Conservation (phyloP, 2,888 invertebrate species). For the Artemia sinica region DNA sequence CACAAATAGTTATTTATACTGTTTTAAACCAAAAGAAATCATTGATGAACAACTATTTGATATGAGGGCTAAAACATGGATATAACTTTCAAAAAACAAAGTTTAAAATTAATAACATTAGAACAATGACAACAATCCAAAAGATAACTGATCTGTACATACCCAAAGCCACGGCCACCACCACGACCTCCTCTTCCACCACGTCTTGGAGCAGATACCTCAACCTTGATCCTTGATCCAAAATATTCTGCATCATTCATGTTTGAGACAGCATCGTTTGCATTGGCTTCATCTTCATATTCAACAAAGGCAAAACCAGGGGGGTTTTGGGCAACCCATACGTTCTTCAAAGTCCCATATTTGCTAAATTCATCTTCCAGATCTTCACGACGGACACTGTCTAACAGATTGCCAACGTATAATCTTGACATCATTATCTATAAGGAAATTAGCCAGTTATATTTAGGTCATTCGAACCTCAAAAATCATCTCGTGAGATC, state of each 20-base stretch:
- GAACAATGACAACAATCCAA: too few species aligned
- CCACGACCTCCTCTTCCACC: neutral
- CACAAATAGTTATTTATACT: too few species aligned
- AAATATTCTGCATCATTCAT: constrained; percentile 5
- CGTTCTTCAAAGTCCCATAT: neutral
- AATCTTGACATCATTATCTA: neutral
- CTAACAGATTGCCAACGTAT: constrained; percentile 8
- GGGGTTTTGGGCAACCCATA: constrained; percentile 4
- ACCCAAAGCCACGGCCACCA: constrained; percentile 11
- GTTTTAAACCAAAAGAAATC: too few species aligned
- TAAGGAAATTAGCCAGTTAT: neutral
- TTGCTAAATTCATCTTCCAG: constrained; percentile 10
- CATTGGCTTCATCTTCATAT: constrained; percentile 4
- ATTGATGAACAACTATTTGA: too few species aligned
- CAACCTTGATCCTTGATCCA: constrained; percentile 10
- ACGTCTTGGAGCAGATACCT: constrained; percentile 5
- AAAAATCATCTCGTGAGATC: too few species aligned
- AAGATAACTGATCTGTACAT: neutral
- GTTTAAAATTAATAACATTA: too few species aligned
- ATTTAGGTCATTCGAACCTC: too few species aligned
- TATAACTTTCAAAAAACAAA: too few species aligned
- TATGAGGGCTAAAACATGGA: too few species aligned
- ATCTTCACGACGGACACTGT: neutral
- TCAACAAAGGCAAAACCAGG: constrained; percentile 13
- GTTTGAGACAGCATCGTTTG: constrained; percentile 3